A percentile compares a stretch with the other conserved stretches of the same genome.
phyloP scores from a whole-genome alignment of 2,797 vertebrate species.

The Esox masquinongy region DNA sequence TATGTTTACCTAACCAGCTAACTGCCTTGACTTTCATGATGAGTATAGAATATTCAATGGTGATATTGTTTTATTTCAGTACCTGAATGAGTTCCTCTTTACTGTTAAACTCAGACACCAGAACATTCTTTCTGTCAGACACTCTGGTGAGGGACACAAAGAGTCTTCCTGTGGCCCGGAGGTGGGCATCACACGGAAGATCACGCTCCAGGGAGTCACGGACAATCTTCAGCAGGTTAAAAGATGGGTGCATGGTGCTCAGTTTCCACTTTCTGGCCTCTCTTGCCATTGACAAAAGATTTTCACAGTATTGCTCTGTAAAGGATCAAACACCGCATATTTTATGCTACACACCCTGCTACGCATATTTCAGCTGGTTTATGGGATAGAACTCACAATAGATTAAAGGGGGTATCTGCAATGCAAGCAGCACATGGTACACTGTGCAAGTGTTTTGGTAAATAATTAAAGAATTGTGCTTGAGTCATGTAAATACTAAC shows the following conservation, averaged over 20 bases:
- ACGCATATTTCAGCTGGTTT: too few relatives aligned
- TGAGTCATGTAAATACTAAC: too few relatives aligned
- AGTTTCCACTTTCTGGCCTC: slow-evolving; percentile 75
- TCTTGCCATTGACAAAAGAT: slow-evolving; percentile 68
- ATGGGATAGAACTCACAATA: too few relatives aligned
- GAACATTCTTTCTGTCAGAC: slow-evolving; percentile 81
- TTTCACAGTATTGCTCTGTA: slow-evolving; percentile 71
- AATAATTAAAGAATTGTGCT: too few relatives aligned
- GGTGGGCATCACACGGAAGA: slow-evolving; percentile 81
- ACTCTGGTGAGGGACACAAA: slow-evolving; percentile 86
- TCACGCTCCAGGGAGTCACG: slow-evolving; percentile 59
- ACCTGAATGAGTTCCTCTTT: slow-evolving; percentile 67
- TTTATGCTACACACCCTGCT: too few relatives aligned
- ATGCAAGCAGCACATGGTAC: too few relatives aligned
- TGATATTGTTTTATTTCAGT: too few relatives aligned
- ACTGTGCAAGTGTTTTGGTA: too few relatives aligned
- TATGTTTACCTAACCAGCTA: too few relatives aligned
- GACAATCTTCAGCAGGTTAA: slow-evolving; percentile 73
- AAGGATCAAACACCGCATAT: background rate
- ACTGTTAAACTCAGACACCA: slow-evolving; percentile 84
- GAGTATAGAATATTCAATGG: too few relatives aligned
- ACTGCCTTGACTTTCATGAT: too few relatives aligned
- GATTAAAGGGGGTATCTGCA: too few relatives aligned
- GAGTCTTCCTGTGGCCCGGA: slow-evolving; percentile 76
- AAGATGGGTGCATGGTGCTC: slow-evolving; percentile 81